A percentile compares a stretch with the other conserved stretches of the same genome.
These are phyloP conservation scores for Idaea straminata DNA, from an alignment of 2,888 invertebrate species.

Conservation along the genomic window DNA sequence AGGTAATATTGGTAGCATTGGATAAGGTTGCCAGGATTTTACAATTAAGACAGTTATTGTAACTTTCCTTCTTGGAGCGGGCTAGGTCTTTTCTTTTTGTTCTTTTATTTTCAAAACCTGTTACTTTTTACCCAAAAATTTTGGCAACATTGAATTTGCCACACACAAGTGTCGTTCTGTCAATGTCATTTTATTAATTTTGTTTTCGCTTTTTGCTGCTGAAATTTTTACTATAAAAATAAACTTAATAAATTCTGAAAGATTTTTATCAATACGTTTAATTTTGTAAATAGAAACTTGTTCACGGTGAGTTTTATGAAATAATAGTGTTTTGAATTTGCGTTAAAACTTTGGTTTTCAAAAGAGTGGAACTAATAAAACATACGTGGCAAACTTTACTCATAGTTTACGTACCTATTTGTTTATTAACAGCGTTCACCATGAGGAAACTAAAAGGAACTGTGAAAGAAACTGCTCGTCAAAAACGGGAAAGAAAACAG, in stretches of 20 bases:
- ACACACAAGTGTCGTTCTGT: not conserved
- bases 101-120: not conserved
- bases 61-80: no score
- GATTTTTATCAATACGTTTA: not conserved
- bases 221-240: not conserved
- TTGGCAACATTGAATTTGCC: not conserved
- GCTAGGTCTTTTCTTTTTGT: no score
- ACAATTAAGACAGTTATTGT: not conserved
- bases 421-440: conserved; percentile 27
- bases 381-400: not conserved
- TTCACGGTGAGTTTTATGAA: not conserved
- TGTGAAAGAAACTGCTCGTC: conserved; percentile 90
- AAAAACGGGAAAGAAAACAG: conserved; percentile 91
- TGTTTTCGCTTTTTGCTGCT: not conserved
- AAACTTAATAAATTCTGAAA: not conserved
- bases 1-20: not conserved
- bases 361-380: not conserved
- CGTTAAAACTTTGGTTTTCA: not conserved
- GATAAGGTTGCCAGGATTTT: not conserved
- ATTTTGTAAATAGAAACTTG: not conserved
- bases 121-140: not conserved
- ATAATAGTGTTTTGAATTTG: not conserved
- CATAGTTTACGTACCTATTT: not conserved
- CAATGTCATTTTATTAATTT: not conserved
- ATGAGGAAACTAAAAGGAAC: conserved; percentile 92